These are phyloP conservation scores for Gadopsis marmoratus DNA, from an alignment of 2,797 vertebrate genomes.

Conservation along the genomic window DNA sequence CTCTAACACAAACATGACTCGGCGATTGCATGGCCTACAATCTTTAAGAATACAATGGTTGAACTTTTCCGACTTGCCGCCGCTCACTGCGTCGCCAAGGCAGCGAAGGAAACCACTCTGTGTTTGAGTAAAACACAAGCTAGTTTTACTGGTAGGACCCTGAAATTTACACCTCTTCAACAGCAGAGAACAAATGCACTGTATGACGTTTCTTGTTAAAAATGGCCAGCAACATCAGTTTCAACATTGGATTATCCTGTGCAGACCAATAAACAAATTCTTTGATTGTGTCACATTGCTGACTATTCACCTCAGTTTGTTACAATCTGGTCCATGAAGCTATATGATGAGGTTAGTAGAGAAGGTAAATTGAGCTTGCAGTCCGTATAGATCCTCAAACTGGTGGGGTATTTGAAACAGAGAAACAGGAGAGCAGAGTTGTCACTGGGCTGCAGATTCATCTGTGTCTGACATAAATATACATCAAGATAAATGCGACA, in stretches of 20 bases:
- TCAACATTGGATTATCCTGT: not conserved
- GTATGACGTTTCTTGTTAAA: not conserved
- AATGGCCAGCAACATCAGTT: not conserved
- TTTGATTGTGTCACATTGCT: not conserved
- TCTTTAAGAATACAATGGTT: no score
- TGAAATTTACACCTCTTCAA: not conserved
- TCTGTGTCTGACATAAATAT: not conserved
- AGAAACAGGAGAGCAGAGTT: not conserved
- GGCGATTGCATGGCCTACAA: not conserved
- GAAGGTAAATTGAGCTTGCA: not conserved
- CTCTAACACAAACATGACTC: not conserved
- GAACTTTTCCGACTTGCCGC: no score
- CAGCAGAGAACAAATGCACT: not conserved
- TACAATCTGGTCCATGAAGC: no score
- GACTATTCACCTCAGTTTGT: not conserved
- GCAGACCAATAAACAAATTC: not conserved
- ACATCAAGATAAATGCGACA: conserved; percentile 2
- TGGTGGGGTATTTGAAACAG: not conserved
- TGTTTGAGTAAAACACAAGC: not conserved
- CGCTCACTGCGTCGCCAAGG: not conserved
- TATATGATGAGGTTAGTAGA: no score
- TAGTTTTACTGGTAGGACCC: not conserved
- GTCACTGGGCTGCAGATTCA: no score
- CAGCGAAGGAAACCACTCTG: not conserved
- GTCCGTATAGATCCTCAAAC: no score